Base-by-base conservation (phyloP, 2,888 invertebrate genomes). In the Caenorhabditis virilis region DNA sequence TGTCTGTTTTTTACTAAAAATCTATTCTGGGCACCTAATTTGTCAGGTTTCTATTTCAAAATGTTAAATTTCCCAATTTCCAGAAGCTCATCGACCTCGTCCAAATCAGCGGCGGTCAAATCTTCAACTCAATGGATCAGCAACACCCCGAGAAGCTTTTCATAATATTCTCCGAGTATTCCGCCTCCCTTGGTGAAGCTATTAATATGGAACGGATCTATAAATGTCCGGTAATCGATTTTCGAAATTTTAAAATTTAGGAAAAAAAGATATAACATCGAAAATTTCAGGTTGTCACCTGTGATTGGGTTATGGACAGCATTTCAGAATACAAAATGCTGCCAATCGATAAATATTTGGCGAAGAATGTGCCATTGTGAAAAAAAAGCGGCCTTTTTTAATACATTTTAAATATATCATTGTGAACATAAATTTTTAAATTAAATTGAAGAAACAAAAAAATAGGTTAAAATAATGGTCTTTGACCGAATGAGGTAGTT, bases 11-110 rank as follows among this genome's bases (percentile, higher is more conserved):
- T n/a, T n/a, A n/a, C n/a, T n/a, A n/a, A n/a, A n/a, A n/a, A n/a
- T n/a, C n/a, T n/a, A n/a, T n/a, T n/a, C n/a, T n/a, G n/a, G n/a
- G n/a, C n/a, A n/a, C n/a, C n/a, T n/a, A n/a, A n/a, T n/a, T n/a
- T n/a, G n/a, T n/a, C n/a, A n/a, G n/a, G n/a, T n/a, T n/a, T n/a
- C n/a, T n/a, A n/a, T n/a, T n/a, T 15, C 13, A 11, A n/a, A 9
- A 15, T 33, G 11, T 18, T 45, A 30, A 41, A 27, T 13, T 23
- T 16, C 15, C 23, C 36, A 11, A n/a, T 27, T 53, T 61, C 27
- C 50, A 68, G 68, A 47, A 63, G 46, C 41, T 68, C 9, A 57
- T 60, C 36, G 60, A 64, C 13, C 36, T 68, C 25, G 60, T 68
- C 1, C 51, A 60, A 36, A 33, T 54, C 4, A 60, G 68, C 27